Percentiles rank a stretch among this genome's conserved stretches.
These are phyloP conservation scores for Monarcha castaneiventris DNA, from an alignment of 2,113 vertebrate species.

Conservation along the genomic window DNA sequence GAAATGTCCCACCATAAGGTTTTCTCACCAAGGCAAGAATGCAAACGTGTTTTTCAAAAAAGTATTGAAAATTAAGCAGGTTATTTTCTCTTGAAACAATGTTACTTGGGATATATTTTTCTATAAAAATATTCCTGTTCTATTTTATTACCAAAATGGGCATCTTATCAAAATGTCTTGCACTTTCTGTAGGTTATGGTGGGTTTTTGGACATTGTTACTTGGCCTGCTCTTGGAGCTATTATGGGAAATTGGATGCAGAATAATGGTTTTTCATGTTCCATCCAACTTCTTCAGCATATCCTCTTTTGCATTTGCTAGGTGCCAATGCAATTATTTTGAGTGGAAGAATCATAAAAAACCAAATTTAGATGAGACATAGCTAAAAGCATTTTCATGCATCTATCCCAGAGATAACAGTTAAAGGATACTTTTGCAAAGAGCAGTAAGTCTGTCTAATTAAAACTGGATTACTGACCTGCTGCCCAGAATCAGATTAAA, in stretches of 20 bases:
- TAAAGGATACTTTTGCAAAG: not conserved
- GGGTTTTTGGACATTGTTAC: not conserved
- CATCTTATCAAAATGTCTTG: not conserved
- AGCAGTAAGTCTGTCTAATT: not conserved
- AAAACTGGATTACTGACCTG: not conserved
- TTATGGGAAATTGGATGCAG: not conserved
- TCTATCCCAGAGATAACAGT: not conserved
- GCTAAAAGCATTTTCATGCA: not conserved
- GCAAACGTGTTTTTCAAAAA: not conserved
- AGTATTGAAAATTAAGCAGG: not conserved
- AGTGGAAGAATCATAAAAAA: not conserved
- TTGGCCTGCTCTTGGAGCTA: not conserved
- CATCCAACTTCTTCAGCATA: not conserved
- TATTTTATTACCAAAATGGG: not conserved
- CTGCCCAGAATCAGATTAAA: not conserved
- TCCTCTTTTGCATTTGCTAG: not conserved
- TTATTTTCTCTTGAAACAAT: not conserved
- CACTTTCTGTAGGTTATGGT: not conserved
- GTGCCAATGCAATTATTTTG: slow-evolving; percentile 29
- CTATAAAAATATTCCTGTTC: not conserved
- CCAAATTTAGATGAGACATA: not conserved
- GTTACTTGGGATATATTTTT: not conserved
- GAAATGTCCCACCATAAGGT: not conserved
- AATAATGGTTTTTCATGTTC: not conserved
- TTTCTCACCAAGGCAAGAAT: not conserved